Conservation (phyloP, 2,113 vertebrate genomes). For the Aspidoscelis tigris region DNA sequence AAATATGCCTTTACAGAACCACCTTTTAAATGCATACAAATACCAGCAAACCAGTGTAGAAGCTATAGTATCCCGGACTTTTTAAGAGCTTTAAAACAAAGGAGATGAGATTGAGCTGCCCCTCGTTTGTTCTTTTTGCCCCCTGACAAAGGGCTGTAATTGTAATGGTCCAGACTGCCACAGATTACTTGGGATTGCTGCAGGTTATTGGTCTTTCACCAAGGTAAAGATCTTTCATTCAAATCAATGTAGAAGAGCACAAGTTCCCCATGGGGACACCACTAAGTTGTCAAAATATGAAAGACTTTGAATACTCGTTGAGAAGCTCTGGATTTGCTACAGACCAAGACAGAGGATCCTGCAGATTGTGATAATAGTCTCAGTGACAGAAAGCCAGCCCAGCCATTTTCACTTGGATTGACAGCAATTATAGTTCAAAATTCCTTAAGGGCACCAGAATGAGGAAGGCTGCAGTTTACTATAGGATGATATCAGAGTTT, state of each 20-base stretch:
- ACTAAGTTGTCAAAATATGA: background rate
- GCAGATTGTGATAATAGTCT: background rate
- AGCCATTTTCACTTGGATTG: no score
- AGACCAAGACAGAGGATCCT: background rate
- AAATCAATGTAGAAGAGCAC: no score
- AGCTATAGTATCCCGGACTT: background rate
- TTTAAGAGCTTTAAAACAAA: slow-evolving; percentile 7
- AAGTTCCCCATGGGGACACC: no score
- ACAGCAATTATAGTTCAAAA: no score
- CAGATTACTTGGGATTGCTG: no score
- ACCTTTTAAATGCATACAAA: background rate
- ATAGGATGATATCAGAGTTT: no score
- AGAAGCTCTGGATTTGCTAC: background rate
- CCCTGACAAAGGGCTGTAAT: background rate
- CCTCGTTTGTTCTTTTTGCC: background rate
- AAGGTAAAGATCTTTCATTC: no score
- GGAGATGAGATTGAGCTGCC: background rate
- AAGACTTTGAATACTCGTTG: background rate
- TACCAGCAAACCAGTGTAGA: background rate
- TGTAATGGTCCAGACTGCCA: background rate
- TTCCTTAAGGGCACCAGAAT: no score
- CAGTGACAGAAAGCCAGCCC: background rate
- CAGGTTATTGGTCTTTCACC: no score
- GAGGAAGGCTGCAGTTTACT: no score
- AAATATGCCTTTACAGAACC: background rate